Percentiles rank a stretch among this genome's conserved stretches.
These are phyloP conservation scores for Steinernema feltiae DNA, from an alignment of 1,140 invertebrate genomes.

Conservation along the genomic window DNA sequence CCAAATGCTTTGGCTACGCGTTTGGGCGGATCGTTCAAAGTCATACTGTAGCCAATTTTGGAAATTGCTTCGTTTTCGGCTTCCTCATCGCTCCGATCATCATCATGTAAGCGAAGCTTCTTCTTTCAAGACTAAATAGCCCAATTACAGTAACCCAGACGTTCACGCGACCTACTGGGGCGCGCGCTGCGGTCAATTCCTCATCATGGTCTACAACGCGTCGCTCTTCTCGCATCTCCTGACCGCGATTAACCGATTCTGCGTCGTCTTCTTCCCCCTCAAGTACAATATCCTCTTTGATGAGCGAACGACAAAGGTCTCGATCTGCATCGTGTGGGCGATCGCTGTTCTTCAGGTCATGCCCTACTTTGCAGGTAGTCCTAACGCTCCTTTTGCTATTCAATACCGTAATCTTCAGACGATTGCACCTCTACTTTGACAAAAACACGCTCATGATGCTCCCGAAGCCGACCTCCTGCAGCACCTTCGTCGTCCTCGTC, in stretches of 20 bases:
- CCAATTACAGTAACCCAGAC: neutral
- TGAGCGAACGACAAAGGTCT: neutral
- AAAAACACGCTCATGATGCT: neutral
- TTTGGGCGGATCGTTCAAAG: neutral
- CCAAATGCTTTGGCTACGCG: neutral
- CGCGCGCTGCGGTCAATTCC: neutral
- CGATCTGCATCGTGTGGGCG: neutral
- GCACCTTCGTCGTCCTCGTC: neutral
- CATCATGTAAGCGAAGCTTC: neutral
- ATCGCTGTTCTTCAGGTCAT: neutral
- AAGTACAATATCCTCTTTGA: conserved; percentile 7
- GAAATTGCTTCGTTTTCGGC: neutral
- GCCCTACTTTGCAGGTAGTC: neutral
- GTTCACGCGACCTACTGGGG: neutral
- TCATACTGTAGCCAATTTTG: neutral
- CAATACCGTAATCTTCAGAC: neutral
- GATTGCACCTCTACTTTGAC: neutral
- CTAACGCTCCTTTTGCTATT: neutral
- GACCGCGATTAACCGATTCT: conserved; percentile 1
- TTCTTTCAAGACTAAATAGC: too few species aligned
- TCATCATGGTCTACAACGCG: conserved; percentile 7
- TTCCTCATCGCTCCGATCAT: neutral
- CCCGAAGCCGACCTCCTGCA: neutral
- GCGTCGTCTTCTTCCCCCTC: conserved; percentile 9
- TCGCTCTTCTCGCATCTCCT: conserved; percentile 6